Evolutionary conservation across 2,888 invertebrate species (phyloP).

Genomic region (Pyrgus malvae): DNA sequence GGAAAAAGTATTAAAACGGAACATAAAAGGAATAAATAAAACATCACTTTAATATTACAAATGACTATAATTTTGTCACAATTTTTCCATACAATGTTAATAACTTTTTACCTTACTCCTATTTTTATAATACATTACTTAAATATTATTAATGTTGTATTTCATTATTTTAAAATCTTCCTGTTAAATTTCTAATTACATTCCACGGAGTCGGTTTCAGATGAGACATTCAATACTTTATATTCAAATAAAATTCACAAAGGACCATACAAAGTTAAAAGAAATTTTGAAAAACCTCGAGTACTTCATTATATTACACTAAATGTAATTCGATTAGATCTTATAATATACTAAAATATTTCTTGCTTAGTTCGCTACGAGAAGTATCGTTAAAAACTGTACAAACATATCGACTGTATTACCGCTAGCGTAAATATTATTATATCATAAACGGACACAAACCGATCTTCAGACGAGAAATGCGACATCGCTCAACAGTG

Average conservation of each 20-base stretch:
- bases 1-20: too few species aligned
- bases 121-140: conserved; percentile 81
- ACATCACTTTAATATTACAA: conserved; percentile 80
- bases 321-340: conserved; percentile 81
- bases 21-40: conserved; percentile 55
- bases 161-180: conserved; percentile 78
- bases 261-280: conserved; percentile 67
- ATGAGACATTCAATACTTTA: conserved; percentile 54
- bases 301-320: conserved; percentile 73
- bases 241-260: conserved; percentile 59
- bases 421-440: conserved; percentile 59
- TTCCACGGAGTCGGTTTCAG: conserved; percentile 69
- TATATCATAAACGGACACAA: conserved; percentile 48
- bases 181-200: conserved; percentile 77
- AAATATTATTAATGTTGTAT: conserved; percentile 75
- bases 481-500: conserved; percentile 54
- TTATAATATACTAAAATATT: conserved; percentile 79
- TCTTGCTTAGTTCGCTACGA: conserved; percentile 76
- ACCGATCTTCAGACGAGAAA: conserved; percentile 45
- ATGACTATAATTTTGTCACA: conserved; percentile 83
- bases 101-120: conserved; percentile 80
- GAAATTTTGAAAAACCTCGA: conserved; percentile 65
- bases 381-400: conserved; percentile 79
- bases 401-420: conserved; percentile 72
- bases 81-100: conserved; percentile 83